A percentile compares a stretch with the other conserved stretches of the same genome.
These are phyloP conservation scores for Ciconia boyciana DNA, from an alignment of 2,113 vertebrate species.

Conservation along the genomic window DNA sequence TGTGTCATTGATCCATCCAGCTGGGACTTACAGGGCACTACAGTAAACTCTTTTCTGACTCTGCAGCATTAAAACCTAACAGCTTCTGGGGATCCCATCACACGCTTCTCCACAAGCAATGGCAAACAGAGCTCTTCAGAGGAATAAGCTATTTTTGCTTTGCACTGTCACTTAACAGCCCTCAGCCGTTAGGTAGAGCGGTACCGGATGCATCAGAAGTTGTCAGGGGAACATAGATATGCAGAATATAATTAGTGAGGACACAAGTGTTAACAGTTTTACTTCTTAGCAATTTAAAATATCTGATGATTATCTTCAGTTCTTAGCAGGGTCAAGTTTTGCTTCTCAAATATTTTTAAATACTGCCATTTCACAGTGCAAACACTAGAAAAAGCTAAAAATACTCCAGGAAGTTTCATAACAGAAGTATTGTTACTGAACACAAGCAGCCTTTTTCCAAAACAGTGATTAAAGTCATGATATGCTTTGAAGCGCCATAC, in stretches of 20 bases:
- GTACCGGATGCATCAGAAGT: background rate
- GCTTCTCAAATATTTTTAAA: slow-evolving; percentile 30
- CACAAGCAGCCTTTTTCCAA: background rate
- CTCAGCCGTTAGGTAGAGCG: background rate
- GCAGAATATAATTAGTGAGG: background rate
- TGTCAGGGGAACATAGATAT: background rate
- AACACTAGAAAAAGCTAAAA: background rate
- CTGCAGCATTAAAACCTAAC: background rate
- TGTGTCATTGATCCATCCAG: background rate
- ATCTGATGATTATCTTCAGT: background rate
- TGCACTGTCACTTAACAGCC: background rate
- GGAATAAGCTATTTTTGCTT: background rate
- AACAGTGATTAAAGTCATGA: background rate
- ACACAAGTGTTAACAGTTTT: background rate
- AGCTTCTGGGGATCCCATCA: background rate
- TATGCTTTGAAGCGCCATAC: background rate
- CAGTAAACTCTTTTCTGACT: background rate
- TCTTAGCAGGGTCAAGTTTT: slow-evolving; percentile 34
- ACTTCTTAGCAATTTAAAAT: slow-evolving; percentile 12
- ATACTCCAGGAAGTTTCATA: background rate
- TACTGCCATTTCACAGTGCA: background rate
- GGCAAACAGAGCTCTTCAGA: background rate
- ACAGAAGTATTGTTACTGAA: background rate
- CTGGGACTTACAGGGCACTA: background rate
- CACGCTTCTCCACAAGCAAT: background rate